These are phyloP conservation scores for Azorinus chamasolen DNA, from an alignment of 2,888 invertebrate genomes.

Conservation along the genomic window DNA sequence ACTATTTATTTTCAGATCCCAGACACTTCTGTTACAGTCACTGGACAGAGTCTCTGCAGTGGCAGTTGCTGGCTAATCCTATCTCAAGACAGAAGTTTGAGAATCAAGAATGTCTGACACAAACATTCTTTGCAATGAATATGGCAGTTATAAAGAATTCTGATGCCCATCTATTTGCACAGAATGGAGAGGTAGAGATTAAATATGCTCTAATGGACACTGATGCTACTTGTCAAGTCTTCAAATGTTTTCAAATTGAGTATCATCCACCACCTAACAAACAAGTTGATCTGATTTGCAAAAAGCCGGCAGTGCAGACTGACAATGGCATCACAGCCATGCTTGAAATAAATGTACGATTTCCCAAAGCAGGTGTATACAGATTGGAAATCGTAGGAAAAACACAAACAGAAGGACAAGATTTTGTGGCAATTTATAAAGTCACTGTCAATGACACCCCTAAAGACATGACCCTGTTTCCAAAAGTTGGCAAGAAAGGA, in stretches of 20 bases:
- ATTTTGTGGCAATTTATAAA: constrained; percentile 74
- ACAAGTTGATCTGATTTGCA: too few relatives aligned
- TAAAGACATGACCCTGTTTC: constrained; percentile 69
- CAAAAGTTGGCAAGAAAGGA: constrained; percentile 74
- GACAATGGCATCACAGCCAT: too few relatives aligned
- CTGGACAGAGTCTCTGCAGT: constrained; percentile 71
- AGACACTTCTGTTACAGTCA: constrained; percentile 75
- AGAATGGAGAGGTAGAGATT: constrained; percentile 61
- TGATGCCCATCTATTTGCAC: constrained; percentile 63
- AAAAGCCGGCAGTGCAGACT: too few relatives aligned
- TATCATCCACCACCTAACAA: too few relatives aligned
- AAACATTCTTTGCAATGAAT: constrained; percentile 76
- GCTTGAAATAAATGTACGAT: constrained; percentile 55
- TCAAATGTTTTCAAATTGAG: too few relatives aligned
- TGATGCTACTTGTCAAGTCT: too few relatives aligned
- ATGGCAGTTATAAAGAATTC: constrained; percentile 67
- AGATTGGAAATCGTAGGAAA: constrained; percentile 80
- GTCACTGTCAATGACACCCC: constrained; percentile 61
- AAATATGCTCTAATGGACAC: too few relatives aligned
- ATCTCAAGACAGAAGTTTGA: constrained; percentile 70
- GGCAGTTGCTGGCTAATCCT: constrained; percentile 77
- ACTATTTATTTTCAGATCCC: constrained; percentile 82
- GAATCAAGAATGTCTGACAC: constrained; percentile 74
- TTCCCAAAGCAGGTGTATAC: constrained; percentile 73
- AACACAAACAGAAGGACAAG: constrained; percentile 30